These are phyloP conservation scores for Lerema accius DNA, from an alignment of 1,140 invertebrate species.

Conservation along the genomic window DNA sequence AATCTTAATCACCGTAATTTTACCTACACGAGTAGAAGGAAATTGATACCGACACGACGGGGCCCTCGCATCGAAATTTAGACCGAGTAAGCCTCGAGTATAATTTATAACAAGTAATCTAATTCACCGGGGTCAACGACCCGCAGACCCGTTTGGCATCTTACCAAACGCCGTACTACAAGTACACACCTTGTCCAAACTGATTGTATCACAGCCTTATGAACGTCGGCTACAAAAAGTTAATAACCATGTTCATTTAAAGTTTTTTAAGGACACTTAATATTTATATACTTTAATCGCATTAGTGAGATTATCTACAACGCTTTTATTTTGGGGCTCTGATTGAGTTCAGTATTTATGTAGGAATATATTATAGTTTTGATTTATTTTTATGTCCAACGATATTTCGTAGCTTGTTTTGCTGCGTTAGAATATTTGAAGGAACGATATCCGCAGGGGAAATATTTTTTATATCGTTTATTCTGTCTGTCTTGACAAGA, in stretches of 20 bases:
- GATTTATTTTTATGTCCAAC: too few relatives aligned
- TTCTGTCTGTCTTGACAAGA: too few relatives aligned
- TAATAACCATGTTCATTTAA: conserved; percentile 12
- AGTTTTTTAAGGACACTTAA: conserved; percentile 1
- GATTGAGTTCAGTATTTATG: neutral
- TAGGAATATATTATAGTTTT: neutral
- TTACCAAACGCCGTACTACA: conserved; percentile 41
- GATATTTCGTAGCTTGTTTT: too few relatives aligned
- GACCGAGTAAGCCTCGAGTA: conserved; percentile 40
- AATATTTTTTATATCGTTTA: too few relatives aligned
- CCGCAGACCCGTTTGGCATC: conserved; percentile 50
- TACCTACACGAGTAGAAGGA: conserved; percentile 1
- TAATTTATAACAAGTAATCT: conserved; percentile 55
- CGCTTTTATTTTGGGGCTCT: neutral
- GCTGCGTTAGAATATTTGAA: too few relatives aligned
- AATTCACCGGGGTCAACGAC: conserved; percentile 53
- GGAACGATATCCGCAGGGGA: too few relatives aligned
- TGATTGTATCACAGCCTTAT: conserved; percentile 22
- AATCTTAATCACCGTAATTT: neutral
- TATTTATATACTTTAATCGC: neutral
- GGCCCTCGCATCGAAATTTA: conserved; percentile 36
- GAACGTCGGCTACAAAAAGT: conserved; percentile 8
- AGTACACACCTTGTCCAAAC: conserved; percentile 28
- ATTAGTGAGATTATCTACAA: conserved; percentile 6
- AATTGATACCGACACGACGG: conserved; percentile 10